These are phyloP conservation scores for Drosophila lowei DNA, from an alignment of 1,140 invertebrate genomes.

Conservation along the genomic window DNA sequence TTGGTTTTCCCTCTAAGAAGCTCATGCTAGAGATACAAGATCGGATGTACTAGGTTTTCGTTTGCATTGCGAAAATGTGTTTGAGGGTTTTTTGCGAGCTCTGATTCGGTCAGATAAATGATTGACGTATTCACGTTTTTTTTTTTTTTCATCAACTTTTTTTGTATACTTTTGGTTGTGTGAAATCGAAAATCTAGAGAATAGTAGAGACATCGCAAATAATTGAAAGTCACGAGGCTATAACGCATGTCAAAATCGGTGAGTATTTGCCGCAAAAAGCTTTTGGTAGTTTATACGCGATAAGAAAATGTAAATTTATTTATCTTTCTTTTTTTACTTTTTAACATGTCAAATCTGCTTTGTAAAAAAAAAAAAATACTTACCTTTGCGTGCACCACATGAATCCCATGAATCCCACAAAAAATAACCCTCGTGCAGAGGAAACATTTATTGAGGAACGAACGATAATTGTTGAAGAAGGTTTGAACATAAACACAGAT, in stretches of 20 bases:
- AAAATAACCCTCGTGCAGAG: constrained; percentile 62
- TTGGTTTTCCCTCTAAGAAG: too few relatives aligned
- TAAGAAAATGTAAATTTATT: constrained; percentile 53
- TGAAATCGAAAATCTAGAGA: constrained; percentile 76
- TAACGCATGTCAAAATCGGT: constrained; percentile 83
- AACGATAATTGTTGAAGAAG: constrained; percentile 81
- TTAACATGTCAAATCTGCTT: constrained; percentile 62
- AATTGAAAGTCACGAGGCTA: constrained; percentile 80
- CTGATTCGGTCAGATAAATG: constrained; percentile 4
- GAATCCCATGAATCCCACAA: constrained; percentile 32
- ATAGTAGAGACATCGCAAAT: constrained; percentile 82
- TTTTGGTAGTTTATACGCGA: background rate
- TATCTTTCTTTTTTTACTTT: constrained; percentile 56
- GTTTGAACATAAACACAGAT: constrained; percentile 82
- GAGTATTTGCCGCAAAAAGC: constrained; percentile 33
- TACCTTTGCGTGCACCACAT: constrained; percentile 65
- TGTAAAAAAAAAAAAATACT: constrained; percentile 32
- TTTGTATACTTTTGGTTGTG: constrained; percentile 48
- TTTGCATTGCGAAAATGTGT: background rate
- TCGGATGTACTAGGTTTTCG: too few relatives aligned
- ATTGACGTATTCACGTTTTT: constrained; percentile 43
- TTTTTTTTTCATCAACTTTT: constrained; percentile 39
- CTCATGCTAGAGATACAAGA: too few relatives aligned
- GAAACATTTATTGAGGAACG: constrained; percentile 83
- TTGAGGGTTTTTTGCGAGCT: too few relatives aligned